phyloP scores from a whole-genome alignment of 2,113 vertebrate genomes.

The Phalacrocorax brasilianus region DNA sequence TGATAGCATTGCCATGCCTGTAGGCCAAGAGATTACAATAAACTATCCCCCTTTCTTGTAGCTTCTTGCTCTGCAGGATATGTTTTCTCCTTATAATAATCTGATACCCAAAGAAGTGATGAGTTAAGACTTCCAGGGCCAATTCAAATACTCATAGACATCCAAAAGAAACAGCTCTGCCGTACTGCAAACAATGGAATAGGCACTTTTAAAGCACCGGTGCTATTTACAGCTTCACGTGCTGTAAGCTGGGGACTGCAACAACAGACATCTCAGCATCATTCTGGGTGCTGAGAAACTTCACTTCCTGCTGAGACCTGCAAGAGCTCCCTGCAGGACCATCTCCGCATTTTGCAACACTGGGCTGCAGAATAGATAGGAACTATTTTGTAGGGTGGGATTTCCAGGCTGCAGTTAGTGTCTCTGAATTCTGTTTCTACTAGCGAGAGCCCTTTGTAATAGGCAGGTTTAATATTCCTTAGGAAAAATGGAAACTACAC shows the following conservation, averaged over 20 bases:
- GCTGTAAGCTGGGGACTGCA: background rate
- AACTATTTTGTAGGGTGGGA: background rate
- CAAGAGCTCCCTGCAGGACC: background rate
- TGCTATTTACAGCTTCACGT: rapidly evolving
- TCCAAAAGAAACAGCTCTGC: background rate
- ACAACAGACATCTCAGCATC: background rate
- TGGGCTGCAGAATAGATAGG: background rate
- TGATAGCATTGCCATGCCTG: background rate
- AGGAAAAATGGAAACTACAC: background rate
- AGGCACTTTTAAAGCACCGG: background rate
- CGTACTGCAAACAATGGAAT: background rate
- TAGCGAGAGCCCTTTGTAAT: conserved; percentile 18
- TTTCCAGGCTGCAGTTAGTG: background rate
- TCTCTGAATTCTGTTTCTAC: conserved; percentile 9
- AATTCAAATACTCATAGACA: background rate
- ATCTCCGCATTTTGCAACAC: background rate
- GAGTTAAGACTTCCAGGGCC: background rate
- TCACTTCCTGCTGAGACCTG: background rate
- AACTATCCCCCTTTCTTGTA: background rate
- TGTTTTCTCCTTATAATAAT: background rate
- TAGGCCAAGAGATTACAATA: background rate
- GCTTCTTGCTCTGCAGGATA: background rate
- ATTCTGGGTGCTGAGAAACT: background rate
- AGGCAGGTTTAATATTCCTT: background rate
- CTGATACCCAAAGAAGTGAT: background rate